A percentile compares a stretch with the other conserved stretches of the same genome.
phyloP scores from a whole-genome alignment of 2,113 vertebrate genomes.

The Uria lomvia region DNA sequence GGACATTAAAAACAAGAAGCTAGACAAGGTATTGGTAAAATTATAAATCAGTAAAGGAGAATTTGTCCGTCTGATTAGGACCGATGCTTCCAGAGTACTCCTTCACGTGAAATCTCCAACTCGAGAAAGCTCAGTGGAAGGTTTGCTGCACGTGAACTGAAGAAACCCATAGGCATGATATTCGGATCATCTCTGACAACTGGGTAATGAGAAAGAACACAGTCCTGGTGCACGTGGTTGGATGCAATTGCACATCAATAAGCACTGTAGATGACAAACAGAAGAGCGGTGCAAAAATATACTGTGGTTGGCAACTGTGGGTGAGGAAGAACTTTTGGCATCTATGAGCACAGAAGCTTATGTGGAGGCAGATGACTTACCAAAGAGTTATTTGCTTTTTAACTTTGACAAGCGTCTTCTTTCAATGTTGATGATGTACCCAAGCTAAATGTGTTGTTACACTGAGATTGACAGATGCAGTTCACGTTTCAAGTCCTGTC shows the following conservation, averaged over 20 bases:
- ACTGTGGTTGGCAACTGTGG: slow-evolving; percentile 24
- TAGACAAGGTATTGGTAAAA: neutral
- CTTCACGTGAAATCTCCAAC: neutral
- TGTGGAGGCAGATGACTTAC: slow-evolving; percentile 24
- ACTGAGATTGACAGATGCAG: neutral
- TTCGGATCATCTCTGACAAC: neutral
- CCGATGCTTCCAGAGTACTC: rapidly evolving
- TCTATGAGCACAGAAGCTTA: neutral
- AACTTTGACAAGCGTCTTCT: slow-evolving; percentile 15
- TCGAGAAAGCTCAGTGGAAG: neutral
- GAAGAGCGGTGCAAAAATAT: slow-evolving; percentile 2
- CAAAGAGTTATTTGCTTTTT: neutral
- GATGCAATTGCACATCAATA: neutral
- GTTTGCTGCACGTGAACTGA: neutral
- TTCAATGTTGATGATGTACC: neutral
- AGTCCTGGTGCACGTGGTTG: neutral
- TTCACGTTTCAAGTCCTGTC: neutral
- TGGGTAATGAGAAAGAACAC: neutral
- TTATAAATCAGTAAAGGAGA: neutral
- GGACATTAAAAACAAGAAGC: neutral
- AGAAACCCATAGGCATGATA: neutral
- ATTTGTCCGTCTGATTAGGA: neutral
- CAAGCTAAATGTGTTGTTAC: neutral
- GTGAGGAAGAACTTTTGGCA: slow-evolving; percentile 20
- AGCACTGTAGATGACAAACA: neutral